phyloP scores from a whole-genome alignment of 2,888 invertebrate genomes.

The Venustoraphidia nigricollis region DNA sequence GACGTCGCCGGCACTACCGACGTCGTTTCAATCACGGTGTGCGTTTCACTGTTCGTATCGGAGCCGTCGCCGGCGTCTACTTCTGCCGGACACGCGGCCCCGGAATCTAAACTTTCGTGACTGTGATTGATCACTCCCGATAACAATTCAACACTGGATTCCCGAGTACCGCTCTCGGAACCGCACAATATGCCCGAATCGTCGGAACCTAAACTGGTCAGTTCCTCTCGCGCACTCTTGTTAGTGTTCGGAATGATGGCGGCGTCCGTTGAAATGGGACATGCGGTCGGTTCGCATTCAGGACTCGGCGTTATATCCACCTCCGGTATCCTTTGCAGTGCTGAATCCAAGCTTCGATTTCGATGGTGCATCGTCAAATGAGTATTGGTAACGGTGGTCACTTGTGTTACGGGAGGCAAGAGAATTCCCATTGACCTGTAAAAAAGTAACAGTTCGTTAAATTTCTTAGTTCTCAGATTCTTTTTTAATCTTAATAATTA shows the following conservation, averaged over 20 bases:
- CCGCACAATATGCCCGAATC: constrained; percentile 63
- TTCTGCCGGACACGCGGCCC: constrained; percentile 17
- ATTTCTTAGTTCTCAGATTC: no score
- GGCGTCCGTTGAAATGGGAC: constrained; percentile 16
- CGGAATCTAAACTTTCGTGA: constrained; percentile 59
- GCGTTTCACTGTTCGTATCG: constrained; percentile 8
- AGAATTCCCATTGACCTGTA: constrained; percentile 49
- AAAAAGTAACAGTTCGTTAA: neutral
- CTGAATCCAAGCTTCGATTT: constrained; percentile 80
- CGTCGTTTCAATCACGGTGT: constrained; percentile 8
- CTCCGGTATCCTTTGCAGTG: constrained; percentile 77
- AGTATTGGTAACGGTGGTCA: constrained; percentile 29
- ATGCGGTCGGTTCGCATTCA: constrained; percentile 32
- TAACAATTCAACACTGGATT: constrained; percentile 34
- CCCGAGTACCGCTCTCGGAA: constrained; percentile 32
- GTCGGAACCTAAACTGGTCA: constrained; percentile 54
- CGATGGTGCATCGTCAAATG: constrained; percentile 60
- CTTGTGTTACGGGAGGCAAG: constrained; percentile 41
- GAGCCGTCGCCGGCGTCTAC: constrained; percentile 5
- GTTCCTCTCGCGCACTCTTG: constrained; percentile 39
- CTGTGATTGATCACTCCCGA: constrained; percentile 40
- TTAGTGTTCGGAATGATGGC: constrained; percentile 30
- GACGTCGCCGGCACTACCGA: constrained; percentile 9
- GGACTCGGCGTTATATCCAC: constrained; percentile 56
- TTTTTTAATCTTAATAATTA: no score